Percentiles rank a stretch among this genome's conserved stretches.
Evolutionary conservation across 2,888 invertebrate species (phyloP).

Genomic region (Eledone cirrhosa): DNA sequence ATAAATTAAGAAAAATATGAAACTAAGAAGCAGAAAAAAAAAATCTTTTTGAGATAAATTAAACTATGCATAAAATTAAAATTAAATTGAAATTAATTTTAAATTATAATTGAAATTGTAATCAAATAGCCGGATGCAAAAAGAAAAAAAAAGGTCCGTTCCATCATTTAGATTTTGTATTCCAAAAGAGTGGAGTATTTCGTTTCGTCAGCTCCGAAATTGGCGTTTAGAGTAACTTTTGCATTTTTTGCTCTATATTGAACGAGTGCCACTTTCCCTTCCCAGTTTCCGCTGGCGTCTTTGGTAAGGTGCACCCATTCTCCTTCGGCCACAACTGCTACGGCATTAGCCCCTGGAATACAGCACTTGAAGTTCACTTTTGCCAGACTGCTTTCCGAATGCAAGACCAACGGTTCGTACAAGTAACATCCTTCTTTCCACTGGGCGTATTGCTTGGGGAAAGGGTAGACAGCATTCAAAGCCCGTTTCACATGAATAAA

Average conservation of each 20-base stretch:
- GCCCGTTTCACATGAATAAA: conserved; percentile 55
- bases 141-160: no score
- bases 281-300: conserved; percentile 55
- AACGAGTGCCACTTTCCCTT: conserved; percentile 54
- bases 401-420: conserved; percentile 52
- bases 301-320: conserved; percentile 64
- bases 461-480: conserved; percentile 51
- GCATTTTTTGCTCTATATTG: conserved; percentile 54
- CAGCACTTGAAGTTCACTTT: conserved; percentile 51
- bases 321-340: conserved; percentile 62
- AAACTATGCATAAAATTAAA: no score
- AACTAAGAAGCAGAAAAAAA: no score
- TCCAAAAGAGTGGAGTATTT: conserved; percentile 65
- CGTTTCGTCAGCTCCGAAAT: conserved; percentile 59
- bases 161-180: conserved; percentile 45
- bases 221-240: conserved; percentile 64
- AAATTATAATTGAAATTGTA: no score
- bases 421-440: conserved; percentile 67
- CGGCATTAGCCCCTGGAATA: conserved; percentile 60
- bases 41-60: no score
- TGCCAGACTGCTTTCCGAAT: conserved; percentile 48
- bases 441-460: conserved; percentile 66
- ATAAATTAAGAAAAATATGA: no score
- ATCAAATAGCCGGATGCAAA: no score
- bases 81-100: no score